These are phyloP conservation scores for Trachelus tabidus DNA, from an alignment of 2,888 invertebrate species.

Conservation along the genomic window DNA sequence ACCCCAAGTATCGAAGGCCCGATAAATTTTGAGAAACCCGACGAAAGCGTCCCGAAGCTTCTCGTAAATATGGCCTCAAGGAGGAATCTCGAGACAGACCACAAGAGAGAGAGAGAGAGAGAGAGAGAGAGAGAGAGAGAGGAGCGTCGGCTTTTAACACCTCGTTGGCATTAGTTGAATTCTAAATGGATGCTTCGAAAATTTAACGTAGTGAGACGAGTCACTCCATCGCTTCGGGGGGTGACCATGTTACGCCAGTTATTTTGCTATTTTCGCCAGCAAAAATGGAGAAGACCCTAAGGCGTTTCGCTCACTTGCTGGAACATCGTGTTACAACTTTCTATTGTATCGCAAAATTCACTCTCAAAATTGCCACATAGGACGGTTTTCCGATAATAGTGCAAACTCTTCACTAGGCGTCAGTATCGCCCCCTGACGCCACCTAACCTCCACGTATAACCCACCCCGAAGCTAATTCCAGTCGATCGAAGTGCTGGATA, in stretches of 20 bases:
- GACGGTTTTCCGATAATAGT: not conserved
- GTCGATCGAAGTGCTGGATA: not conserved
- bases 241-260: constrained; percentile 12
- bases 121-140: not conserved
- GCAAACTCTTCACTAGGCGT: not conserved
- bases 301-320: constrained; percentile 20
- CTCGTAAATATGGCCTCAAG: not conserved
- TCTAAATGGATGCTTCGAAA: not conserved
- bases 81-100: not conserved
- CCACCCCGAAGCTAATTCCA: not conserved
- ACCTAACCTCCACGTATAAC: not conserved
- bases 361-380: constrained; percentile 9
- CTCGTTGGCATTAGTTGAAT: constrained; percentile 12
- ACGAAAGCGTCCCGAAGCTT: not conserved
- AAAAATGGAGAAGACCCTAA: constrained; percentile 19
- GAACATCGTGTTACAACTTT: constrained; percentile 21
- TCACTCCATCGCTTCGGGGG: constrained; percentile 9
- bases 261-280: constrained; percentile 22
- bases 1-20: not conserved
- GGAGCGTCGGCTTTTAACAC: constrained; percentile 16
- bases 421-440: not conserved
- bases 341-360: constrained; percentile 21
- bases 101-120: not conserved
- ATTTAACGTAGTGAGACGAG: constrained; percentile 5
- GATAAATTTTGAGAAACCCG: not conserved